Conservation (phyloP, 2,797 vertebrate genomes). For the Gymnodraco acuticeps region DNA sequence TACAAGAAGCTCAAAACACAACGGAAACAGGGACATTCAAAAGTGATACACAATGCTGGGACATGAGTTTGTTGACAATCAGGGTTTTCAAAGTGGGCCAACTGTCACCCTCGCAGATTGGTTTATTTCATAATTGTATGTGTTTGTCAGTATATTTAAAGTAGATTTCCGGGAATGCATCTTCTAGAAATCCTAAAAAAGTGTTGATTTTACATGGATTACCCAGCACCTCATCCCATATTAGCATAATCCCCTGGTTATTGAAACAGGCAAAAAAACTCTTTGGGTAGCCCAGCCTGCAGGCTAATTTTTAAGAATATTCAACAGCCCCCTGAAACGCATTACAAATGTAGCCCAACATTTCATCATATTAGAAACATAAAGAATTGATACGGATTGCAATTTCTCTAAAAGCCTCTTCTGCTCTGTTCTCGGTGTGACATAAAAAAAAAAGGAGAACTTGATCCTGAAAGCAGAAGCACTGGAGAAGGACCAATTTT, state of each 20-base stretch:
- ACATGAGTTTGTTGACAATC: too few species aligned
- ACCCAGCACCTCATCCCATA: conserved; percentile 13
- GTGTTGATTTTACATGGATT: conserved; percentile 15
- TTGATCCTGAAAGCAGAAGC: conserved; percentile 32
- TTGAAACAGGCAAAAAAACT: conserved; percentile 45
- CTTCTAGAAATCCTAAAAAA: neutral
- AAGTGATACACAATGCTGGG: too few species aligned
- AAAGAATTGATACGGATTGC: conserved; percentile 38
- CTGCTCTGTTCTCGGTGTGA: conserved; percentile 17
- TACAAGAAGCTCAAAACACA: too few species aligned
- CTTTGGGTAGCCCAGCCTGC: conserved; percentile 31
- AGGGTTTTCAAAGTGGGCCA: too few species aligned
- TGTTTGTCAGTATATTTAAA: too few species aligned
- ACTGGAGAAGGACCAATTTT: conserved; percentile 44
- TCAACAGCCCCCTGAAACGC: conserved; percentile 41
- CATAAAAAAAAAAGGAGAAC: conserved; percentile 14
- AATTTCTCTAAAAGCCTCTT: conserved; percentile 37
- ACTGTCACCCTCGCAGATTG: too few species aligned
- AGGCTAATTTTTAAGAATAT: conserved; percentile 47
- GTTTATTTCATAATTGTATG: too few species aligned
- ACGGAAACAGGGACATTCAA: too few species aligned
- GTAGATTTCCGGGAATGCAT: too few species aligned
- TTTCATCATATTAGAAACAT: conserved; percentile 56
- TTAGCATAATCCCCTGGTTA: conserved; percentile 43
- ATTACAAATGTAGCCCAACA: conserved; percentile 50